A percentile compares a stretch with the other conserved stretches of the same genome.
Evolutionary conservation across 2,113 vertebrate genomes (phyloP).

Genomic region (Taurulus bubalis): DNA sequence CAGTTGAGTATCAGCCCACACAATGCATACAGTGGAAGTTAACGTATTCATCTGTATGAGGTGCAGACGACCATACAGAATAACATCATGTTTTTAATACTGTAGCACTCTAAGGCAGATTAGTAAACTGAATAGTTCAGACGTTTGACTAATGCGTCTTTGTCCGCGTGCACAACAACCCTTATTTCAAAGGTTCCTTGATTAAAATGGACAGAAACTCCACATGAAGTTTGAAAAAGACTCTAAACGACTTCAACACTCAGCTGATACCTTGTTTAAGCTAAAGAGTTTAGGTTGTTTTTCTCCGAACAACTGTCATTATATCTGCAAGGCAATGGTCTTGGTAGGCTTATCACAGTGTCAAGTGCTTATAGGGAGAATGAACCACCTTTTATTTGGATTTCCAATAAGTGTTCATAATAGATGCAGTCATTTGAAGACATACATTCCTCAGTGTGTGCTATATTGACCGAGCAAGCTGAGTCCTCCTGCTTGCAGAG

Average conservation of each 20-base stretch:
- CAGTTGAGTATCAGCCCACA: constrained; percentile 19
- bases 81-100: constrained; percentile 25
- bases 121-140: constrained; percentile 52
- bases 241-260: not conserved
- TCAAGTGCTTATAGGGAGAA: not conserved
- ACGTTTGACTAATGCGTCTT: constrained; percentile 53
- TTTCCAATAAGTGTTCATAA: not conserved
- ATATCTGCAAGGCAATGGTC: not conserved
- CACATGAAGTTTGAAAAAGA: not conserved
- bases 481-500: not conserved
- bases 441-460: not conserved
- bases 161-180: constrained; percentile 33
- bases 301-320: not conserved
- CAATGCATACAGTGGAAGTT: not conserved
- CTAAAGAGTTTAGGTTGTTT: not conserved
- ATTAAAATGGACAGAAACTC: constrained; percentile 40
- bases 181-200: constrained; percentile 46
- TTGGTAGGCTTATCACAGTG: not conserved
- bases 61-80: not conserved
- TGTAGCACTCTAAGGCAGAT: constrained; percentile 59
- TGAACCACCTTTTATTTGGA: not conserved
- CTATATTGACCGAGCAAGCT: too few species aligned
- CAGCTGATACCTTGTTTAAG: not conserved
- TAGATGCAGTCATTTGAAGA: not conserved
- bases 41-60: constrained; percentile 17